These are phyloP conservation scores for Semicossyphus pulcher DNA, from an alignment of 2,113 vertebrate genomes.

Conservation along the genomic window DNA sequence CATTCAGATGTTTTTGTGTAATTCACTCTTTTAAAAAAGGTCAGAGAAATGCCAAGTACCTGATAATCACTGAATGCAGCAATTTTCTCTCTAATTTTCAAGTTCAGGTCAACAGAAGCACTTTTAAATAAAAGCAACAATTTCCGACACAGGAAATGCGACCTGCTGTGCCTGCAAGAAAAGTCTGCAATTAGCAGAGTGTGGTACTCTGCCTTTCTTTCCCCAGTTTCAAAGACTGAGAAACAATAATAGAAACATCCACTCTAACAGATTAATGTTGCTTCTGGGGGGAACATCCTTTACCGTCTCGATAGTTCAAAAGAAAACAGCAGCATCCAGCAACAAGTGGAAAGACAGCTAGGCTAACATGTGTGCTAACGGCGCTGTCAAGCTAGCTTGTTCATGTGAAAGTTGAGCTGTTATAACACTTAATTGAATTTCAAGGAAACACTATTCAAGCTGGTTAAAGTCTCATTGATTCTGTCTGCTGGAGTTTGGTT, in stretches of 20 bases:
- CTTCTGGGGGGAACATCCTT: no score
- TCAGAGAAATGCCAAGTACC: background rate
- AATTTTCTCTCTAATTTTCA: background rate
- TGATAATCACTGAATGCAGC: background rate
- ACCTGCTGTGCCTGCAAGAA: background rate
- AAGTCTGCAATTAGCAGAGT: background rate
- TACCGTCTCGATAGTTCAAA: no score
- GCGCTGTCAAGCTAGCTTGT: no score
- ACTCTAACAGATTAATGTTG: no score
- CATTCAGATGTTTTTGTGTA: background rate
- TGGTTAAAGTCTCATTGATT: no score
- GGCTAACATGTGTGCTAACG: no score
- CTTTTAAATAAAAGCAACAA: background rate
- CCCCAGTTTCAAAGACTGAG: background rate
- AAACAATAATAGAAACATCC: background rate
- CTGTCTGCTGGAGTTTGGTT: no score
- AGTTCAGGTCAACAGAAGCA: constrained; percentile 3
- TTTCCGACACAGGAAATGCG: background rate
- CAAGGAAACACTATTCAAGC: no score
- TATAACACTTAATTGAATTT: no score
- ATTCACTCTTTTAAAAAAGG: background rate
- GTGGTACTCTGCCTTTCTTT: background rate
- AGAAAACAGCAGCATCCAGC: no score
- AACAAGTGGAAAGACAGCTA: no score
- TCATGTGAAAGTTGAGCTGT: no score